Evolutionary conservation across 2,888 invertebrate species (phyloP).

Genomic region (Melanostoma mellinum): DNA sequence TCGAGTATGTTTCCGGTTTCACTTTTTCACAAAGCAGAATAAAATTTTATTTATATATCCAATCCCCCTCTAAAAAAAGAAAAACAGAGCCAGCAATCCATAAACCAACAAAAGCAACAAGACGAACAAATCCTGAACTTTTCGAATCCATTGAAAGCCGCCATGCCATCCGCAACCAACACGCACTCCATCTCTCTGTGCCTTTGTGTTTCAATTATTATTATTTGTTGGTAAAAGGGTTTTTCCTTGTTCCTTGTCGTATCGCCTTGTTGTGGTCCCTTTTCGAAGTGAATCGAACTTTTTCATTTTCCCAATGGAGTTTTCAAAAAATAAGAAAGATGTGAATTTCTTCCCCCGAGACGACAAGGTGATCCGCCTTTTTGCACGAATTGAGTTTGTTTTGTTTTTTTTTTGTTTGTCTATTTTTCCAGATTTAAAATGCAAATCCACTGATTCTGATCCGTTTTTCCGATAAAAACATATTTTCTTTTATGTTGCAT

Average conservation of each 20-base stretch:
- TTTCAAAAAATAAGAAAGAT: not conserved
- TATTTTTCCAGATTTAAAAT: slow-evolving; percentile 14
- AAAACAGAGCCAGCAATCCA: not conserved
- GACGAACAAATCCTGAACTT: slow-evolving; percentile 16
- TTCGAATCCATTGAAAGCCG: not conserved
- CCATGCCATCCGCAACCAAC: too few species aligned
- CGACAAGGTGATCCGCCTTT: slow-evolving; percentile 10
- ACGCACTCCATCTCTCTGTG: not conserved
- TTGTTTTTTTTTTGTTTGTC: not conserved
- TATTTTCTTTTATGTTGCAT: not conserved
- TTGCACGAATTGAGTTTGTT: not conserved
- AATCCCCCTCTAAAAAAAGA: slow-evolving; percentile 1
- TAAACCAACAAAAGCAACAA: slow-evolving; percentile 25
- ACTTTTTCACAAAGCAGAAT: slow-evolving; percentile 35
- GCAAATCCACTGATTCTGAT: slow-evolving; percentile 19
- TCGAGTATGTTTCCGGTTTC: slow-evolving; percentile 21
- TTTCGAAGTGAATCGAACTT: slow-evolving; percentile 15
- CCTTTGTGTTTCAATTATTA: slow-evolving; percentile 25
- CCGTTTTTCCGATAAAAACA: not conserved
- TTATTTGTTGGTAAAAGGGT: slow-evolving; percentile 1
- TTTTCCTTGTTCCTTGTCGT: not conserved
- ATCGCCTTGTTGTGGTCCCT: not conserved
- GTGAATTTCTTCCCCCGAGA: not conserved
- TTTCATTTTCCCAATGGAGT: not conserved
- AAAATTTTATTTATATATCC: slow-evolving; percentile 48